These are phyloP conservation scores for Plutomurus gul DNA, from an alignment of 1,140 invertebrate species.

Conservation along the genomic window DNA sequence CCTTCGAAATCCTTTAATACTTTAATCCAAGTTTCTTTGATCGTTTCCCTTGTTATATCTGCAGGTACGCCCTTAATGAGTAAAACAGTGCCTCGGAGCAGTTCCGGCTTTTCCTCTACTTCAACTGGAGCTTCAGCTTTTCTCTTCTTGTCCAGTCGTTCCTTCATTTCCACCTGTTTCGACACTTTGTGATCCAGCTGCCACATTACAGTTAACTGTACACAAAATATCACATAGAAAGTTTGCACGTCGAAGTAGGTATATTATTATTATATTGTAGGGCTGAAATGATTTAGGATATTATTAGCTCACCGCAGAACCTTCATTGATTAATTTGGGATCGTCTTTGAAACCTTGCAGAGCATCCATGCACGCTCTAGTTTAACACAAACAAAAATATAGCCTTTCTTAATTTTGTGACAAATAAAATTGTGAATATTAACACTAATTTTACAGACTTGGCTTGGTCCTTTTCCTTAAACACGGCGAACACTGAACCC, in stretches of 20 bases:
- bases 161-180: slow-evolving; percentile 34
- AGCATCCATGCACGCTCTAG: neutral
- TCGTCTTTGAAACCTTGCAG: neutral
- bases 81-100: neutral
- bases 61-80: neutral
- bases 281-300: neutral
- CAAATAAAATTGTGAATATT: neutral
- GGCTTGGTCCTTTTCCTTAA: slow-evolving; percentile 44
- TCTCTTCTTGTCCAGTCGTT: neutral
- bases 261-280: neutral
- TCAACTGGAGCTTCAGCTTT: neutral
- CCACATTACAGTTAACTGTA: slow-evolving; percentile 42
- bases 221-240: neutral
- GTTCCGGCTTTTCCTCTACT: neutral
- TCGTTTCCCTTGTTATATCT: neutral
- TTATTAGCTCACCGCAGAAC: neutral
- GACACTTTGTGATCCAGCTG: slow-evolving; percentile 32
- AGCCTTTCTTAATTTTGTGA: neutral
- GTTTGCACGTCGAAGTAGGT: neutral
- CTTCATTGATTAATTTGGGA: neutral
- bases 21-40: neutral
- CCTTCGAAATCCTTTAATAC: neutral
- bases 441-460: neutral
- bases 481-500: slow-evolving; percentile 51
- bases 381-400: neutral